Percentiles rank a stretch among this genome's conserved stretches.
phyloP scores from a whole-genome alignment of 2,113 vertebrate species.

The Ailurus styani region DNA sequence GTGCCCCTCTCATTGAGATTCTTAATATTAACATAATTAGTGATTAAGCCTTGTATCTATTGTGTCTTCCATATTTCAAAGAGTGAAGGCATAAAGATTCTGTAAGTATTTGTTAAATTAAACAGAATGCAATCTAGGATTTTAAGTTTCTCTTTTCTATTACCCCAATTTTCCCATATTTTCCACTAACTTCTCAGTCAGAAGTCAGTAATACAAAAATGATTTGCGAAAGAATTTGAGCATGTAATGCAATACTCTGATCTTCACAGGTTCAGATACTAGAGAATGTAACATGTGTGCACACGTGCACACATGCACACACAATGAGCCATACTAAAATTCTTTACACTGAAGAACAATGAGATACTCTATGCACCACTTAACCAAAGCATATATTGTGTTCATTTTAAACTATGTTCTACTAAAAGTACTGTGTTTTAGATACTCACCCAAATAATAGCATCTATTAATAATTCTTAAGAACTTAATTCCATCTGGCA shows the following conservation, averaged over 20 bases:
- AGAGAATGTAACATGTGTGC: background rate
- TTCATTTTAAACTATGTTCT: background rate
- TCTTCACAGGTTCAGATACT: background rate
- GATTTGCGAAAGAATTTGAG: background rate
- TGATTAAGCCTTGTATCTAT: background rate
- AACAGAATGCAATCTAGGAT: background rate
- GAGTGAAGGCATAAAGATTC: background rate
- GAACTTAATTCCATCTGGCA: background rate
- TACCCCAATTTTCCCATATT: background rate
- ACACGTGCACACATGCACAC: background rate
- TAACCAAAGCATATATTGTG: background rate
- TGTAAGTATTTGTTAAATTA: background rate
- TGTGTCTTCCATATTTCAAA: background rate
- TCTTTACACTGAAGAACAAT: background rate
- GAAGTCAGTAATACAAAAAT: background rate
- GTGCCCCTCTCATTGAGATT: background rate
- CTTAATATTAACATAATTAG: background rate
- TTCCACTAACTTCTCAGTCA: background rate
- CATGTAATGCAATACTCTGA: background rate
- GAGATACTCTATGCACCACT: background rate
- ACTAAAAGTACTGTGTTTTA: background rate
- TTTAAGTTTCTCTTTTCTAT: background rate
- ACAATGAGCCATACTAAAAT: background rate
- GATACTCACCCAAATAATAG: background rate
- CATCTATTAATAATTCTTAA: background rate